Base-by-base conservation (phyloP, 2,113 vertebrate genomes). In the Manacus vitellinus region DNA sequence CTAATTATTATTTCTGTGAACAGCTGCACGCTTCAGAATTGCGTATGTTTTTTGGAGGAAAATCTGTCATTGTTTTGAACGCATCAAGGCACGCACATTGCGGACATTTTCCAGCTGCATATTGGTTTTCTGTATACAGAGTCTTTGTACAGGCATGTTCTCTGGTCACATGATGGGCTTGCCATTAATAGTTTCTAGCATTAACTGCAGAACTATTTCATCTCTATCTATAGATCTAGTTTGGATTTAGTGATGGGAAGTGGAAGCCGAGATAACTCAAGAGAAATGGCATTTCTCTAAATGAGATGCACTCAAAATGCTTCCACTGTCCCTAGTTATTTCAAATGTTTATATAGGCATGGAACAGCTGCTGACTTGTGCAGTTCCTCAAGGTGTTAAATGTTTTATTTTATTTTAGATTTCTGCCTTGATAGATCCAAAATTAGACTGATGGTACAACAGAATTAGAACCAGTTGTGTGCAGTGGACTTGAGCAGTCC, bases 101-200 rank as follows among this genome's bases (percentile, higher is more conserved):
- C 92, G 68, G 82, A 93, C 76, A 30, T 94, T 96, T 94, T 94
- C 94, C 94, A 94, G 73, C 91, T 95, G 88, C 65, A 17, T 33
- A 24, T 86, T 95, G 85, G 82, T 96, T 96, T 96, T 96, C 93
- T 0, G 75, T 93, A 35, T 73, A 82, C 88, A 94, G 96, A 94
- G 62, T 52, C 94, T 96, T 94, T 92, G 94, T 90, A 86, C 94
- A 85, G 96, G 68, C 96, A 89, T 96, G 96, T 96, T 96, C 85
- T 89, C 78, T 75, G 86, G 63, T 96, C 95, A 97, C 92, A 92
- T 96, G 97, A 59, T 91, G 85, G 83, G 70, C 74, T 96, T 97
- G 95, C 97, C 97, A 97, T 97, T 97, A 96, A 97, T 97, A 97
- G 97, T 96, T 95, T 96, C 71, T 63, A 93, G 70, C 82, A 95